A percentile compares a stretch with the other conserved stretches of the same genome.
phyloP scores from a whole-genome alignment of 2,113 vertebrate genomes.

The Bubo blakistoni region DNA sequence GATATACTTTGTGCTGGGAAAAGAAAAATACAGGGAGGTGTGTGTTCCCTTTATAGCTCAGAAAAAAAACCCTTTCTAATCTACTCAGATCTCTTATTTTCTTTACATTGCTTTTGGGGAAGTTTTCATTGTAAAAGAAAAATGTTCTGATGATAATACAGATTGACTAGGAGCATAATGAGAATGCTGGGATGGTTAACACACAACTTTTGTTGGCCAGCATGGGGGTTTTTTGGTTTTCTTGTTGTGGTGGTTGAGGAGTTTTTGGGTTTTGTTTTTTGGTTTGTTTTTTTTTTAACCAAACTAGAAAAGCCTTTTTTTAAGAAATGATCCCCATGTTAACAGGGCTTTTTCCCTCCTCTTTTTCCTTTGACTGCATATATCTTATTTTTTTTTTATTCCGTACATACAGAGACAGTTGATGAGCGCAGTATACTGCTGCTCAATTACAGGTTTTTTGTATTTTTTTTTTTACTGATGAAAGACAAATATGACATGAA shows the following conservation, averaged over 20 bases:
- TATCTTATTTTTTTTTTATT: not conserved
- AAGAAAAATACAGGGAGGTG: not conserved
- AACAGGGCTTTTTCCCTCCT: not conserved
- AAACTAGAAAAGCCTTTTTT: not conserved
- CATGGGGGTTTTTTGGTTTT: fast-evolving
- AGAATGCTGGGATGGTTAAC: not conserved
- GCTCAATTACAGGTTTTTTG: not conserved
- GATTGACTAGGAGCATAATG: not conserved
- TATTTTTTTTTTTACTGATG: not conserved
- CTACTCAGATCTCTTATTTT: not conserved
- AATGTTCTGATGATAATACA: not conserved
- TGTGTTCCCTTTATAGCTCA: not conserved
- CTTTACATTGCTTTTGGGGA: not conserved
- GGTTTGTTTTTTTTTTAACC: not conserved
- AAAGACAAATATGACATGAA: not conserved
- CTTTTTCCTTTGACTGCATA: not conserved
- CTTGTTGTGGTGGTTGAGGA: not conserved
- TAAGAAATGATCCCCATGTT: not conserved
- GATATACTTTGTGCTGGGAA: not conserved
- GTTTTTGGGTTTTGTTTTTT: not conserved
- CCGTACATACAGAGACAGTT: not conserved
- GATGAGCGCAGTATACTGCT: fast-evolving
- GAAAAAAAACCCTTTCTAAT: not conserved
- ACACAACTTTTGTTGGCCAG: not conserved
- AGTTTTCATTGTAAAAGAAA: not conserved